Evolutionary conservation across 2,888 invertebrate genomes (phyloP).

Genomic region (Macrosoma leucophasiata): DNA sequence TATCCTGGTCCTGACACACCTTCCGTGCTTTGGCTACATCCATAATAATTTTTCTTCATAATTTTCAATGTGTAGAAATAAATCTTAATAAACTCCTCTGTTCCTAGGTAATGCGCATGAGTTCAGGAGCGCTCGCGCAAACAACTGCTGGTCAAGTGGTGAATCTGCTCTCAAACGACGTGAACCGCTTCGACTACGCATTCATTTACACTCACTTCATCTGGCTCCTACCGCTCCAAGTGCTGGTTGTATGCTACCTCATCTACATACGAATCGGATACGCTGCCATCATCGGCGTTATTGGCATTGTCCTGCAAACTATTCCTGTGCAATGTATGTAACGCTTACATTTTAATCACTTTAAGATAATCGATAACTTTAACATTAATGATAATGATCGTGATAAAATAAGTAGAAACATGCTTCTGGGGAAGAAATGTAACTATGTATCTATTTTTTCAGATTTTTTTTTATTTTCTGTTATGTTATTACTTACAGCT

Average conservation of each 20-base stretch:
- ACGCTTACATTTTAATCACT: too few species aligned
- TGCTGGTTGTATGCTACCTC: conserved; percentile 81
- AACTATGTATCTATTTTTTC: too few species aligned
- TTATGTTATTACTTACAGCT: conserved; percentile 46
- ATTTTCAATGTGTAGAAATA: too few species aligned
- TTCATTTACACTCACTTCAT: conserved; percentile 89
- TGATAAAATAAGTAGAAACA: too few species aligned
- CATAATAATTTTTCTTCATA: too few species aligned
- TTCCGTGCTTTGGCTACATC: too few species aligned
- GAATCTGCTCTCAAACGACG: conserved; percentile 95
- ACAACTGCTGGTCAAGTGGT: conserved; percentile 94
- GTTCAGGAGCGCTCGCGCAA: conserved; percentile 88
- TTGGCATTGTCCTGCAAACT: conserved; percentile 83
- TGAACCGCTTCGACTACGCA: conserved; percentile 91
- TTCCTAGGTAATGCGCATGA: conserved; percentile 79
- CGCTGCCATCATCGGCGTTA: conserved; percentile 85
- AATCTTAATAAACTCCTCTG: too few species aligned
- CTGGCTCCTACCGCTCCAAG: conserved; percentile 89
- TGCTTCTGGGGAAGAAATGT: too few species aligned
- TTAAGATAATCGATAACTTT: too few species aligned
- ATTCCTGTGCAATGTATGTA: conserved; percentile 87
- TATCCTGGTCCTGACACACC: too few species aligned
- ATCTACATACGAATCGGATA: conserved; percentile 85
- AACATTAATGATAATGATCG: too few species aligned
- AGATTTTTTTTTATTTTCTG: neutral